Percentiles rank a stretch among this genome's conserved stretches.
phyloP scores from a whole-genome alignment of 2,797 vertebrate species.

The Halcyon chelicuti region DNA sequence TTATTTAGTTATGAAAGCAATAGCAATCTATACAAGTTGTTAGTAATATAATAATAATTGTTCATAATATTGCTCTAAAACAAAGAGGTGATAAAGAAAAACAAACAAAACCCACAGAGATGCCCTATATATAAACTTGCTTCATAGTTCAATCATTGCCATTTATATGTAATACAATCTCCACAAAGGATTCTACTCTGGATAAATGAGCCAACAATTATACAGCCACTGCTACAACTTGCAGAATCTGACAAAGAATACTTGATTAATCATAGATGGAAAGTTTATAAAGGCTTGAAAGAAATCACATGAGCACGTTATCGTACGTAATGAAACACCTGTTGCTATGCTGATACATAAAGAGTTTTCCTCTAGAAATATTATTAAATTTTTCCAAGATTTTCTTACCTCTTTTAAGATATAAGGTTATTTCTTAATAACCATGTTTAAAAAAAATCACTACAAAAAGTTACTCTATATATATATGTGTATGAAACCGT shows the following conservation, averaged over 20 bases:
- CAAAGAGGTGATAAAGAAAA: not conserved
- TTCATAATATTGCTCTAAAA: not conserved
- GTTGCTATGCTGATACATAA: not conserved
- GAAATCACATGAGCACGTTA: not conserved
- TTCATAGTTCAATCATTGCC: not conserved
- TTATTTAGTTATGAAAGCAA: not conserved
- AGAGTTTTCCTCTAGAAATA: not conserved
- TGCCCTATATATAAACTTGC: not conserved
- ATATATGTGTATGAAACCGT: not conserved
- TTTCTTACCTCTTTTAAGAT: not conserved
- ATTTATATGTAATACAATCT: not conserved
- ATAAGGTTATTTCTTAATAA: not conserved
- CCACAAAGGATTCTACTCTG: not conserved
- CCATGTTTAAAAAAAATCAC: not conserved
- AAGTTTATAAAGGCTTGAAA: conserved; percentile 1
- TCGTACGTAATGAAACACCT: not conserved
- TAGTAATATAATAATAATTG: not conserved
- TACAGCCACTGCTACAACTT: not conserved
- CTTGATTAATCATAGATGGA: not conserved
- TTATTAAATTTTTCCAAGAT: not conserved
- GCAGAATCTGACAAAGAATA: not conserved
- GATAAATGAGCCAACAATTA: not conserved
- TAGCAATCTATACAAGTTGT: not conserved
- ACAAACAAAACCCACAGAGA: not conserved
- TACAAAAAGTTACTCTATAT: not conserved